Conservation (phyloP, 2,113 vertebrate species). For the Morphnarchus princeps region DNA sequence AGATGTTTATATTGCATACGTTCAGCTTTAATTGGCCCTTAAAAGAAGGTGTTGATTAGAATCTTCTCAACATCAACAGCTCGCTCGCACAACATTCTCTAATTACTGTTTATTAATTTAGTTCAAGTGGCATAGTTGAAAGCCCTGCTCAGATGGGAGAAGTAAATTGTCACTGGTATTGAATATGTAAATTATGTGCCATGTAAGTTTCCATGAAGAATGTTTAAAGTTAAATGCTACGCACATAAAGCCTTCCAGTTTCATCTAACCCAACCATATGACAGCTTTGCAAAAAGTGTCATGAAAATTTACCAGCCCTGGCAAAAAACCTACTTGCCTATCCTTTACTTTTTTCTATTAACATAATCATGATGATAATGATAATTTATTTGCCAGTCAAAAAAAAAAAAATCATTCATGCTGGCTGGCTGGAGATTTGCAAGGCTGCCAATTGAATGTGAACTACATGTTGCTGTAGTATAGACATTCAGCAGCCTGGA, state of each 20-base stretch:
- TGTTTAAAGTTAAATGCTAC: constrained; percentile 78
- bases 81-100: constrained; percentile 84
- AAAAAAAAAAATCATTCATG: constrained; percentile 19
- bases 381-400: constrained; percentile 30
- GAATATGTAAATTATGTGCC: constrained; percentile 83
- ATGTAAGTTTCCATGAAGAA: constrained; percentile 79
- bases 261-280: constrained; percentile 54
- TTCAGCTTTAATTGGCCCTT: constrained; percentile 86
- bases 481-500: neutral
- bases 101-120: constrained; percentile 89
- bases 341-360: constrained; percentile 39
- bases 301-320: constrained; percentile 41
- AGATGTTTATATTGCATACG: constrained; percentile 87
- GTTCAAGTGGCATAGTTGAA: constrained; percentile 86
- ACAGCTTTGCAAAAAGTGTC: constrained; percentile 38
- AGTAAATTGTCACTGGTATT: constrained; percentile 85
- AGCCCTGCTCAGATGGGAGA: constrained; percentile 84
- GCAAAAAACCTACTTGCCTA: constrained; percentile 29
- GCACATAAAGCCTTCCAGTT: constrained; percentile 68
- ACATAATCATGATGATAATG: constrained; percentile 6
- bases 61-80: constrained; percentile 86
- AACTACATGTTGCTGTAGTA: neutral
- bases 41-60: constrained; percentile 88
- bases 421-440: constrained; percentile 29
- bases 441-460: constrained; percentile 50